These are phyloP conservation scores for Spilarctia lutea DNA, from an alignment of 2,888 invertebrate species.

Conservation along the genomic window DNA sequence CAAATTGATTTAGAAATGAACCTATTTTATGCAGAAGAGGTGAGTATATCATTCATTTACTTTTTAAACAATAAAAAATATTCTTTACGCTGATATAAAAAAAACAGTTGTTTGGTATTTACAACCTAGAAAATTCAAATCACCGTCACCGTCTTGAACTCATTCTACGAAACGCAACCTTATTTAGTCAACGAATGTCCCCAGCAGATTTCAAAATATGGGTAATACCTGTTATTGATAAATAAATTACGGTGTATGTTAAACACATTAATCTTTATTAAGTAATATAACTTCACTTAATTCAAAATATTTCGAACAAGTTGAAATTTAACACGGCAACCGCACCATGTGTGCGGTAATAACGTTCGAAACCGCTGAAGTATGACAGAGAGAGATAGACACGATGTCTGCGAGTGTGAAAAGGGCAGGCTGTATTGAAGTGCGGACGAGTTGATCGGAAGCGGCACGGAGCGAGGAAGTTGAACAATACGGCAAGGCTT, in stretches of 20 bases:
- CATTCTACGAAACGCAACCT: no score
- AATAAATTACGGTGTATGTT: background rate
- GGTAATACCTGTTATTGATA: background rate
- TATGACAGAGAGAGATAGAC: constrained; percentile 26
- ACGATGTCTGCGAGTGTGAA: constrained; percentile 23
- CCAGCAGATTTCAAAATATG: constrained; percentile 28
- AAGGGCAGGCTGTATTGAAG: constrained; percentile 28
- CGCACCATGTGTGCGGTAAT: constrained; percentile 32
- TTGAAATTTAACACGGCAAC: constrained; percentile 33
- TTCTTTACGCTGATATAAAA: no score
- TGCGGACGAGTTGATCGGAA: constrained; percentile 51
- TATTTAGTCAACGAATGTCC: no score
- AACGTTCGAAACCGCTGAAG: constrained; percentile 35
- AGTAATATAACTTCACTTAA: background rate
- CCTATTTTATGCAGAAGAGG: no score
- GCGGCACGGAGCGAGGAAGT: constrained; percentile 51
- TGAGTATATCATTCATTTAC: no score
- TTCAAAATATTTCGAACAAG: constrained; percentile 4
- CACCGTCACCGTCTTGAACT: no score
- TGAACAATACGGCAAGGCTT: constrained; percentile 54
- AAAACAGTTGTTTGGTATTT: no score
- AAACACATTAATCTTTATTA: background rate
- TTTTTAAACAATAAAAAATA: no score
- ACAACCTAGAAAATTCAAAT: no score
- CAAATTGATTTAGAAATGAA: no score